A percentile compares a stretch with the other conserved stretches of the same genome.
Evolutionary conservation across 2,888 invertebrate genomes (phyloP).

Genomic region (Cerceris ruficornis): DNA sequence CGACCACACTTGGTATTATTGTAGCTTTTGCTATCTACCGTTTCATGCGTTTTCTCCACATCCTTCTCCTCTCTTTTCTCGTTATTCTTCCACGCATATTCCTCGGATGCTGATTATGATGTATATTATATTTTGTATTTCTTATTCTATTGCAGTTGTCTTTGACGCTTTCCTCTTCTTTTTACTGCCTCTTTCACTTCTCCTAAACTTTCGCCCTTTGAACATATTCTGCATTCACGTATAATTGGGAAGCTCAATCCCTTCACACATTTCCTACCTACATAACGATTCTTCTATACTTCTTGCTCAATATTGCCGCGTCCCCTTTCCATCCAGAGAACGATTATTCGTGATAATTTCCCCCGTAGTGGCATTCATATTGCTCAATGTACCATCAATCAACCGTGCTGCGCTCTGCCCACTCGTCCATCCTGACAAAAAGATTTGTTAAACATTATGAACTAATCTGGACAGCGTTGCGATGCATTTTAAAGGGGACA

Average conservation of each 20-base stretch:
- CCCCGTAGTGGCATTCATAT: slow-evolving; percentile 64
- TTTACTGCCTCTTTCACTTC: background rate
- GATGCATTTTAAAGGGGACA: too few relatives aligned
- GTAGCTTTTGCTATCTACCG: slow-evolving; percentile 48
- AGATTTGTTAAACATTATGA: slow-evolving; percentile 21
- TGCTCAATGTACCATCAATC: slow-evolving; percentile 79
- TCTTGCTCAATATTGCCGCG: slow-evolving; percentile 34
- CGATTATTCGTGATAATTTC: slow-evolving; percentile 63
- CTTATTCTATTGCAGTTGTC: slow-evolving; percentile 6
- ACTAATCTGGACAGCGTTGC: background rate
- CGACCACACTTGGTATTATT: slow-evolving; percentile 70
- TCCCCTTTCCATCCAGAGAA: slow-evolving; percentile 60
- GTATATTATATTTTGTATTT: slow-evolving; percentile 39
- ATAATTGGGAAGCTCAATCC: slow-evolving; percentile 43
- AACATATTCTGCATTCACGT: background rate
- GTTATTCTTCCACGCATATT: slow-evolving; percentile 32
- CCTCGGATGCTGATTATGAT: slow-evolving; percentile 51
- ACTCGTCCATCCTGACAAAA: slow-evolving; percentile 79
- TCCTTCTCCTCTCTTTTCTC: slow-evolving; percentile 31
- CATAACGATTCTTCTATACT: slow-evolving; percentile 47
- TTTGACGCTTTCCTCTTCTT: slow-evolving; percentile 7
- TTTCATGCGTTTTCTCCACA: slow-evolving; percentile 31
- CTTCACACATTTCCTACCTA: slow-evolving; percentile 48
- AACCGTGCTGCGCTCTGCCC: slow-evolving; percentile 80
- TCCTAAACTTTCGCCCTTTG: slow-evolving; percentile 8